phyloP scores from a whole-genome alignment of 1,140 invertebrate species.

The Spodoptera litura region DNA sequence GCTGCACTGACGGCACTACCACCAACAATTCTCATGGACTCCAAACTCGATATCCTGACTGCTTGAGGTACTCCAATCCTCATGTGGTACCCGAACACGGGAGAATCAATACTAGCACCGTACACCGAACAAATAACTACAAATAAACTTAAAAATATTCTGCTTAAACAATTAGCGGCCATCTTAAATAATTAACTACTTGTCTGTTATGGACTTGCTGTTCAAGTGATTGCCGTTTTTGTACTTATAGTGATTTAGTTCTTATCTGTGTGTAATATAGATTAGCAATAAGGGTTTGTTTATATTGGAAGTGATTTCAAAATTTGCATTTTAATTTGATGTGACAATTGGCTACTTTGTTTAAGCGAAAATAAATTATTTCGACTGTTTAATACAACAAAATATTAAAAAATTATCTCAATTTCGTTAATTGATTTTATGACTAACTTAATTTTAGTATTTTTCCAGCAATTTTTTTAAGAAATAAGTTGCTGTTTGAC shows the following conservation, averaged over 20 bases:
- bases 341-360: too few relatives aligned
- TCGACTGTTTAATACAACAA: too few relatives aligned
- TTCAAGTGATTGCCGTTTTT: neutral
- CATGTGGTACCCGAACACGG: conserved; percentile 59
- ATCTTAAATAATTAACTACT: neutral
- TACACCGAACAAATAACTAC: conserved; percentile 6
- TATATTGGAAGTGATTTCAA: neutral
- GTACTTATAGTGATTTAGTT: neutral
- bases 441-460: too few relatives aligned
- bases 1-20: conserved; percentile 53
- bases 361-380: too few relatives aligned
- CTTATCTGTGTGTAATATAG: conserved; percentile 11
- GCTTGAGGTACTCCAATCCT: conserved; percentile 61
- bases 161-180: neutral
- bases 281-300: neutral
- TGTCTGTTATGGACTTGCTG: neutral
- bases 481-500: too few relatives aligned
- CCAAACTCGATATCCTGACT: conserved; percentile 31
- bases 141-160: conserved; percentile 36
- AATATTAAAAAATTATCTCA: too few relatives aligned
- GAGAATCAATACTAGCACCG: conserved; percentile 7
- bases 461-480: too few relatives aligned
- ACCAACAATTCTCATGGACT: conserved; percentile 60
- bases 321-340: too few relatives aligned
- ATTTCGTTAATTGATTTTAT: too few relatives aligned